Base-by-base conservation (phyloP, 2,888 invertebrate species). In the Axea sp. region DNA sequence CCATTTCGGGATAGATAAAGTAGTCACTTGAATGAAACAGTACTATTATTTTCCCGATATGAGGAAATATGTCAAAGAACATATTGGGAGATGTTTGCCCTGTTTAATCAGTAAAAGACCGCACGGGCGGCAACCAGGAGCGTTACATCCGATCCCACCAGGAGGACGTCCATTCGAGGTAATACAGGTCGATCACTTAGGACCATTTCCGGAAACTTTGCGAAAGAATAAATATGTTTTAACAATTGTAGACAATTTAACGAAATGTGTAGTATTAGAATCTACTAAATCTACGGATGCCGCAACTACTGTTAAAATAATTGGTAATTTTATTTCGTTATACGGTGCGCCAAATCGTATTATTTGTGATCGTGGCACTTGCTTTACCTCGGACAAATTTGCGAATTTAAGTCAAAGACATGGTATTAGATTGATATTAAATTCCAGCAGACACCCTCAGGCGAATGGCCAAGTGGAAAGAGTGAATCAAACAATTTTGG, bases 21-120 rank as follows among this genome's bases (percentile, higher is more conserved):
- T 67, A 3, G 8, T 67, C 0, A 19, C 17, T 0, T 2, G 41
- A 28, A 53, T 80, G 15, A 15, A 31, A 0, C 7, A 68, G 2
- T 41, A 49, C 12, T 82, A 80, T 53, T 78, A 76, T 35, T 81
- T 82, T 31, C 68, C 76, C 0, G 41, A 69, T 0, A 65, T 76
- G 51, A 30, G 53, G 1, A 6, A 31, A 4, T 76, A 76, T 19
- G 43, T 78, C 0, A 41, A 62, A 19, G 9, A 37, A 3, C 79
- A 80, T 57, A 74, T 82, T n/a, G 3, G 24, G 0, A 35, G 55
- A 3, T 83, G 81, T 43, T 11, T 81, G 0, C 71, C 80, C 7
- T 82, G 74, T 43, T 28, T 76, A 5, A 22, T 64, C 5, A 19
- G 41, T 0, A 64, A 68, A 41, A 60, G 60, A 62, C 45, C 28